phyloP scores from a whole-genome alignment of 2,888 invertebrate species.

The Odontothrips loti region DNA sequence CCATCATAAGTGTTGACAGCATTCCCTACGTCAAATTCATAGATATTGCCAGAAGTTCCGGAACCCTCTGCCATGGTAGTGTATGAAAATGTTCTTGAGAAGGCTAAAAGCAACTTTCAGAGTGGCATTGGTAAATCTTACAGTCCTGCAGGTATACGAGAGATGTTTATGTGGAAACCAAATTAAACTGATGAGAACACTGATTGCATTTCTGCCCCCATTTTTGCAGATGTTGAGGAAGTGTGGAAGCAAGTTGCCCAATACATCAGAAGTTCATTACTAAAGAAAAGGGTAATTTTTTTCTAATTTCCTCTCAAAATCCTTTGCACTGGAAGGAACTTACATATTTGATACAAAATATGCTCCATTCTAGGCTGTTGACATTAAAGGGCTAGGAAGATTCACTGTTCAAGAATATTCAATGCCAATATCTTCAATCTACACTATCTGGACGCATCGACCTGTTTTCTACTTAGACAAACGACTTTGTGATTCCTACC shows the following conservation, averaged over 20 bases:
- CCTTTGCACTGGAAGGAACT: too few species aligned
- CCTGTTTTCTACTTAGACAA: constrained; percentile 1
- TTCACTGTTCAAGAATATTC: constrained; percentile 3
- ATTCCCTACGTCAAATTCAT: too few species aligned
- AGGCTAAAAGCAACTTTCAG: background rate
- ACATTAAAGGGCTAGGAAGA: background rate
- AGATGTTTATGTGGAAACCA: background rate
- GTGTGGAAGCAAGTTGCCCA: constrained; percentile 1
- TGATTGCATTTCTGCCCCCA: background rate
- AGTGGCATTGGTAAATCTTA: background rate
- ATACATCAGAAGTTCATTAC: background rate
- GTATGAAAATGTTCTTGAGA: background rate
- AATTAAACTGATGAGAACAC: background rate
- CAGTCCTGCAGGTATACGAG: background rate
- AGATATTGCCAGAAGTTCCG: too few species aligned
- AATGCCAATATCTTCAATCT: background rate
- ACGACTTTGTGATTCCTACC: background rate
- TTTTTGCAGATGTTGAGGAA: background rate
- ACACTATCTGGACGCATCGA: background rate
- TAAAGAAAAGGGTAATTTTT: constrained; percentile 2
- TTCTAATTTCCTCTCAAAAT: background rate
- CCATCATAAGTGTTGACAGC: too few species aligned
- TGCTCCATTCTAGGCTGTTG: background rate
- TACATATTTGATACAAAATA: too few species aligned
- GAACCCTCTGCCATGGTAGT: background rate